Percentiles rank a stretch among this genome's conserved stretches.
These are phyloP conservation scores for Axis porcinus DNA, from an alignment of 2,113 vertebrate genomes.

Conservation along the genomic window DNA sequence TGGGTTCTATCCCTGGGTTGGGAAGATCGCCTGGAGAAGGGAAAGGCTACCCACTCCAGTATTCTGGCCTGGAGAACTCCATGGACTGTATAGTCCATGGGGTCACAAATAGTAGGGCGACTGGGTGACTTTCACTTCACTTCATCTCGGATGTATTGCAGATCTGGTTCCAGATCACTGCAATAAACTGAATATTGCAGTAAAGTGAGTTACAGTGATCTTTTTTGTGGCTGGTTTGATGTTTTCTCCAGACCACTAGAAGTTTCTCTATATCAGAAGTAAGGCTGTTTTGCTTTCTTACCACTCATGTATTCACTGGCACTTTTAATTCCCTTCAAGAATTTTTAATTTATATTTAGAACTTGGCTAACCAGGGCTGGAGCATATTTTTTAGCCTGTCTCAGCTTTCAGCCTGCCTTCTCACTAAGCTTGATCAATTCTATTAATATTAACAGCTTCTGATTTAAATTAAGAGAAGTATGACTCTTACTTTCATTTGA, in stretches of 20 bases:
- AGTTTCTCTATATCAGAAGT: not conserved
- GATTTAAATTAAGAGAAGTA: not conserved
- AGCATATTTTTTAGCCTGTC: not conserved
- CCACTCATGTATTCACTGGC: not conserved
- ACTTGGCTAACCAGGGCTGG: not conserved
- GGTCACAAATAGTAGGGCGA: not conserved
- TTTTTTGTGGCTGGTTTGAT: not conserved
- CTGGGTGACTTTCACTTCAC: not conserved
- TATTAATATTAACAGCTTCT: not conserved
- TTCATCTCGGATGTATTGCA: not conserved
- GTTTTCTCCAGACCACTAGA: not conserved
- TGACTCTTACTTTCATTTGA: not conserved
- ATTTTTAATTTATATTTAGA: not conserved
- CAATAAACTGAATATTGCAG: not conserved
- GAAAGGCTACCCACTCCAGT: not conserved
- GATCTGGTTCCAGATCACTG: not conserved
- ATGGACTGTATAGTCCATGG: not conserved
- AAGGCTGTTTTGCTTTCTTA: not conserved
- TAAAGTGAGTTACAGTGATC: not conserved
- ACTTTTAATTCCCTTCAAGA: not conserved
- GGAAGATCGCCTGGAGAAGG: not conserved
- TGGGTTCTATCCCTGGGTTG: not conserved
- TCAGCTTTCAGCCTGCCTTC: not conserved
- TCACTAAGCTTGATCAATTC: not conserved
- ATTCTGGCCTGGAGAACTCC: not conserved